A percentile compares a stretch with the other conserved stretches of the same genome.
Conservation (phyloP, 2,797 vertebrate species). For the Helarctos malayanus region DNA sequence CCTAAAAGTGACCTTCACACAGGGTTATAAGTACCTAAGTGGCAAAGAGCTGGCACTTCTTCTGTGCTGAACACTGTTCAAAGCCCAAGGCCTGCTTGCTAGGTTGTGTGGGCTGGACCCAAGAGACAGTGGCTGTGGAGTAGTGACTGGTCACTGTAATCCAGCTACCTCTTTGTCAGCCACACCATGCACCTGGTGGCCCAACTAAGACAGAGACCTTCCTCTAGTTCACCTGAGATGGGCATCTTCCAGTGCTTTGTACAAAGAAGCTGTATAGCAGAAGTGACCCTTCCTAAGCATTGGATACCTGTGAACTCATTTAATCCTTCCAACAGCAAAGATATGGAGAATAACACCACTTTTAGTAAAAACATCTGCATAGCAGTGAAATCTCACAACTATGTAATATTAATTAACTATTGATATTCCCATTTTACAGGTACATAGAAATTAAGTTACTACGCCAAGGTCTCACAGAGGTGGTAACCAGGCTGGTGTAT, state of each 20-base stretch:
- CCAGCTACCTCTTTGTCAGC: neutral
- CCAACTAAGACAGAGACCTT: neutral
- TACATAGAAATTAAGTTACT: neutral
- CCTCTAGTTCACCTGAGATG: neutral
- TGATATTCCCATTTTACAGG: neutral
- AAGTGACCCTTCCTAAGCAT: neutral
- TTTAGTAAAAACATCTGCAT: neutral
- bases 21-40: neutral
- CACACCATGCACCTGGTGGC: neutral
- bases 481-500: fast-evolving
- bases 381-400: neutral
- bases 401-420: neutral
- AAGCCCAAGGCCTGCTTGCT: neutral
- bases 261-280: neutral
- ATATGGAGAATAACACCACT: neutral
- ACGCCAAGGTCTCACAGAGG: neutral
- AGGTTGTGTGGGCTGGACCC: too few relatives aligned
- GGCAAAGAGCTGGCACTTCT: too few relatives aligned
- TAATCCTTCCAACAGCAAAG: neutral
- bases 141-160: neutral
- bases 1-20: neutral
- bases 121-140: neutral
- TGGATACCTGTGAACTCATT: neutral
- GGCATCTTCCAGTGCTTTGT: neutral
- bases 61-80: neutral